Percentiles rank a stretch among this genome's conserved stretches.
Evolutionary conservation across 2,888 invertebrate genomes (phyloP).

Genomic region (Latrodectus hesperus): DNA sequence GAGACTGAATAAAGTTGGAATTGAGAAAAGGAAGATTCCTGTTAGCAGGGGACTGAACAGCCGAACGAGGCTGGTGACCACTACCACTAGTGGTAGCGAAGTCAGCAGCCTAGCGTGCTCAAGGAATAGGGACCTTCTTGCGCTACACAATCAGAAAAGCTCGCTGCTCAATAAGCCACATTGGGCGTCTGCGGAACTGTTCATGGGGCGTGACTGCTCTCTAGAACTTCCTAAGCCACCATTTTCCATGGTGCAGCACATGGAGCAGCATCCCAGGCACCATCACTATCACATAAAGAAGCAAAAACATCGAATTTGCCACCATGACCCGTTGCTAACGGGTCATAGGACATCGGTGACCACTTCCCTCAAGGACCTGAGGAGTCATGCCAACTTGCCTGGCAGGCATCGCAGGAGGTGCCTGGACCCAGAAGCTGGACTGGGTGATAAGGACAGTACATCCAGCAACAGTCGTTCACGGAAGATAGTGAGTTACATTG

Average conservation of each 20-base stretch:
- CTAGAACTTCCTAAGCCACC: conserved; percentile 1
- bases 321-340: conserved; percentile 29
- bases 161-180: conserved; percentile 42
- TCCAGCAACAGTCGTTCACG: conserved; percentile 60
- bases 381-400: background rate
- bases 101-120: conserved; percentile 63
- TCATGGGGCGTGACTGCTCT: background rate
- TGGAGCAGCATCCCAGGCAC: conserved; percentile 25
- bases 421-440: conserved; percentile 32
- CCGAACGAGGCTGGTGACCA: conserved; percentile 53
- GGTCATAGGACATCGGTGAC: conserved; percentile 49
- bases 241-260: background rate
- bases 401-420: conserved; percentile 23
- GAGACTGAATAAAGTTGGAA: conserved; percentile 23
- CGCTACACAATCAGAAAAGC: conserved; percentile 47
- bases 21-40: background rate
- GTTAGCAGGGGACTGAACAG: conserved; percentile 29
- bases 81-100: conserved; percentile 57
- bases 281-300: conserved; percentile 53
- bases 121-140: conserved; percentile 45
- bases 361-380: conserved; percentile 46
- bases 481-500: conserved; percentile 70
- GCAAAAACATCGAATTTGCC: conserved; percentile 62
- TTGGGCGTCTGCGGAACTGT: conserved; percentile 28
- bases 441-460: conserved; percentile 47